A percentile compares a stretch with the other conserved stretches of the same genome.
Evolutionary conservation across 1,140 invertebrate species (phyloP).

Genomic region (Drosophila obscura): DNA sequence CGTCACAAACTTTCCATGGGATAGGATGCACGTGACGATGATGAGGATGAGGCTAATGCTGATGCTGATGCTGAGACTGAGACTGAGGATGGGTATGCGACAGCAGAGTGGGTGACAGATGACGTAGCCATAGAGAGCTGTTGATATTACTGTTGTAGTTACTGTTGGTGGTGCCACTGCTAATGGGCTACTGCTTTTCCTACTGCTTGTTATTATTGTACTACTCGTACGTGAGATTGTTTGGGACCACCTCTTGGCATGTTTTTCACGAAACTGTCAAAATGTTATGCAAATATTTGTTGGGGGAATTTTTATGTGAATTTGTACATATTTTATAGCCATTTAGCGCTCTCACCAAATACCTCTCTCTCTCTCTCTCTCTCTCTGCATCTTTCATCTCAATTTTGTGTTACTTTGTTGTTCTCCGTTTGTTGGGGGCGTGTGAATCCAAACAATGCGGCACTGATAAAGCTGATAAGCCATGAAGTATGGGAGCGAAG

Average conservation of each 20-base stretch:
- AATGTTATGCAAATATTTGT: conserved; percentile 75
- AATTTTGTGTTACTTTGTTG: conserved; percentile 25
- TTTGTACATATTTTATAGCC: conserved; percentile 40
- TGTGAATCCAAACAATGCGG: conserved; percentile 79
- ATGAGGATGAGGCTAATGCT: conserved; percentile 21
- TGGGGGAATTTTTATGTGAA: conserved; percentile 70
- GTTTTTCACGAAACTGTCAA: conserved; percentile 80
- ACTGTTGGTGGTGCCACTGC: neutral
- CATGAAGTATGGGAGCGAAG: neutral
- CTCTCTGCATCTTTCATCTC: conserved; percentile 23
- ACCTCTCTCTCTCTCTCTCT: conserved; percentile 36
- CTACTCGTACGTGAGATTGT: conserved; percentile 27
- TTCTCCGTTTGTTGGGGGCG: conserved; percentile 54
- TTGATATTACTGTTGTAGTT: conserved; percentile 21
- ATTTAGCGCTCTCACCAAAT: conserved; percentile 43
- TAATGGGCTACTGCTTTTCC: conserved; percentile 11
- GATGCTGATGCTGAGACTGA: conserved; percentile 1
- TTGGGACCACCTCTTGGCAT: conserved; percentile 69
- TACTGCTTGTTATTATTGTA: conserved; percentile 11
- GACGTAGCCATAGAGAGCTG: conserved; percentile 27
- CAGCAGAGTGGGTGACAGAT: conserved; percentile 42
- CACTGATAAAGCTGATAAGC: conserved; percentile 72
- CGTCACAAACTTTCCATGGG: conserved; percentile 67
- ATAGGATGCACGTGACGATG: conserved; percentile 43
- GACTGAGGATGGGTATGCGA: conserved; percentile 13